These are phyloP conservation scores for Heliothis peltigera DNA, from an alignment of 2,888 invertebrate genomes.

Conservation along the genomic window DNA sequence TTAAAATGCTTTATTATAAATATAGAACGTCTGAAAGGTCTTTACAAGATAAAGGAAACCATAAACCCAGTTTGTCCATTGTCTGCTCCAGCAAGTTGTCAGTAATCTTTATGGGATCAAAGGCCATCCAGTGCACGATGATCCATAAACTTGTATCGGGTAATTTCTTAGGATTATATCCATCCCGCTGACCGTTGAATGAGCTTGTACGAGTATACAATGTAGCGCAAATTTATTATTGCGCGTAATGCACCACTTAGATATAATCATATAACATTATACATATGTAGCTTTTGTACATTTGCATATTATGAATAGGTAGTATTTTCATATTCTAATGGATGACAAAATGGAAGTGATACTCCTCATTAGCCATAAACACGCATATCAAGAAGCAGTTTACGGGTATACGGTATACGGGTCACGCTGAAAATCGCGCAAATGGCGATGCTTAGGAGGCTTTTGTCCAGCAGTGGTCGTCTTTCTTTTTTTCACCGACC, in stretches of 20 bases:
- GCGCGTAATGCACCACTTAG: conserved; percentile 9
- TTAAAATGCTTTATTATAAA: too few species aligned
- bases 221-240: conserved; percentile 12
- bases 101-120: conserved; percentile 35
- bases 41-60: background rate
- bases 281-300: too few species aligned
- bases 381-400: too few species aligned
- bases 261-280: background rate
- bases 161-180: conserved; percentile 36
- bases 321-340: too few species aligned
- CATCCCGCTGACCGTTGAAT: conserved; percentile 22
- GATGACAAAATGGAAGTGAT: too few species aligned
- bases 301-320: too few species aligned
- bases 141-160: conserved; percentile 36
- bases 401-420: too few species aligned
- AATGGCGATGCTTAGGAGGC: too few species aligned
- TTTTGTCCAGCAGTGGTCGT: too few species aligned
- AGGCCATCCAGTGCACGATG: conserved; percentile 22
- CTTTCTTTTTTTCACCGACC: too few species aligned
- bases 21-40: background rate
- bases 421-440: too few species aligned
- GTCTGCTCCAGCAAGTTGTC: conserved; percentile 18
- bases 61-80: conserved; percentile 13
- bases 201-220: conserved; percentile 14
- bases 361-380: too few species aligned